Percentiles rank a stretch among this genome's conserved stretches.
These are phyloP conservation scores for Horisme vitalbata DNA, from an alignment of 2,888 invertebrate species.

Conservation along the genomic window DNA sequence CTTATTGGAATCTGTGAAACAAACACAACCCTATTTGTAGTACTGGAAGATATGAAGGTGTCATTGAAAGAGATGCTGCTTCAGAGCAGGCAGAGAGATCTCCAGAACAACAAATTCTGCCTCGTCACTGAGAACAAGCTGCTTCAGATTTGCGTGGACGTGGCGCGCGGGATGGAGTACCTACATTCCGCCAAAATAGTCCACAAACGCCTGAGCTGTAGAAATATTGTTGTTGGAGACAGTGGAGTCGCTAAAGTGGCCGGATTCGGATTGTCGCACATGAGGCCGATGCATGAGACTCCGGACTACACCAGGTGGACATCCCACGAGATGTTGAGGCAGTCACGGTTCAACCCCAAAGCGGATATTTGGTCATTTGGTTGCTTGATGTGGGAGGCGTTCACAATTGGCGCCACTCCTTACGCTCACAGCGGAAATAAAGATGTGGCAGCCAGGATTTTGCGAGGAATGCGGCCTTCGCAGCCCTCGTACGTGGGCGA, in stretches of 20 bases:
- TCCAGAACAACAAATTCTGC: constrained; percentile 81
- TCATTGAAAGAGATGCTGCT: constrained; percentile 88
- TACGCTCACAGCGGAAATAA: constrained; percentile 86
- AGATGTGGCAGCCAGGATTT: constrained; percentile 86
- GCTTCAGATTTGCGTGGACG: constrained; percentile 85
- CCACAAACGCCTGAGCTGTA: constrained; percentile 89
- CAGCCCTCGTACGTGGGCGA: constrained; percentile 90
- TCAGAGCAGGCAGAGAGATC: constrained; percentile 80
- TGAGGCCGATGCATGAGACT: constrained; percentile 83
- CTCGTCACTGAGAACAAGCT: constrained; percentile 84
- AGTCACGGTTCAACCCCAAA: constrained; percentile 86
- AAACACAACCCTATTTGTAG: constrained; percentile 88
- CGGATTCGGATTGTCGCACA: constrained; percentile 89
- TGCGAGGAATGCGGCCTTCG: constrained; percentile 87
- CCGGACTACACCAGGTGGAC: constrained; percentile 91
- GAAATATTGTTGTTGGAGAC: constrained; percentile 86
- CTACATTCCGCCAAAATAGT: constrained; percentile 85
- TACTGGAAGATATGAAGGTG: constrained; percentile 86
- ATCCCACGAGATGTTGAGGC: constrained; percentile 89
- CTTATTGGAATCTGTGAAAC: constrained; percentile 92
- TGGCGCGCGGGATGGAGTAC: constrained; percentile 89
- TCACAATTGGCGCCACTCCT: constrained; percentile 90
- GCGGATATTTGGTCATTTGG: constrained; percentile 94
- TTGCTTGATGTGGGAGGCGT: constrained; percentile 91
- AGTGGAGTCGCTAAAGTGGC: constrained; percentile 88